These are phyloP conservation scores for Drosophila ezoana DNA, from an alignment of 2,888 invertebrate genomes.

Conservation along the genomic window DNA sequence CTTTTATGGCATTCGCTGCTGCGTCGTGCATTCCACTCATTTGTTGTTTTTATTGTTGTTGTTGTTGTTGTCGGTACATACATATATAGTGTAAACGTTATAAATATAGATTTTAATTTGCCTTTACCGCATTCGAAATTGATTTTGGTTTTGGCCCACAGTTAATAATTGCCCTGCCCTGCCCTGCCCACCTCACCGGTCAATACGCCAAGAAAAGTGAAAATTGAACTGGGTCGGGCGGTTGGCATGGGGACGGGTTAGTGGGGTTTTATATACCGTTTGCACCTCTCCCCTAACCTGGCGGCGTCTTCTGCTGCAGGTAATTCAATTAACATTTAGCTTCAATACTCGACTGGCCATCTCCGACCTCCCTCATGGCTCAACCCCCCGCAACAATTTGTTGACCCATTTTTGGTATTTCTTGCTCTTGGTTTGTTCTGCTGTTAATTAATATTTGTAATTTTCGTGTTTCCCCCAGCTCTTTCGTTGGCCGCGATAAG, in stretches of 20 bases:
- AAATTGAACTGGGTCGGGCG: conserved; percentile 41
- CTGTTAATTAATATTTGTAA: conserved; percentile 68
- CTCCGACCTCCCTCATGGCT: background rate
- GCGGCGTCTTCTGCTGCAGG: conserved; percentile 46
- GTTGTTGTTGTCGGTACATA: conserved; percentile 18
- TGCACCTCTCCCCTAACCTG: conserved; percentile 44
- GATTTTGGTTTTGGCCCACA: conserved; percentile 59
- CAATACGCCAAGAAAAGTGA: conserved; percentile 61
- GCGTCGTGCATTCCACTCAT: conserved; percentile 41
- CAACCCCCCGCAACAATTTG: conserved; percentile 15
- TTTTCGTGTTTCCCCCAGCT: conserved; percentile 35
- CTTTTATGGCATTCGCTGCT: conserved; percentile 63
- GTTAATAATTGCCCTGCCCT: conserved; percentile 52
- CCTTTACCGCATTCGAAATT: conserved; percentile 61
- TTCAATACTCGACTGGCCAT: conserved; percentile 3
- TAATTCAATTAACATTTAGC: conserved; percentile 70
- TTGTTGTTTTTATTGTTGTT: conserved; percentile 31
- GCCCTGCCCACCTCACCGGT: conserved; percentile 9
- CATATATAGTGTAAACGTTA: conserved; percentile 47
- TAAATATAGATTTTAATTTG: conserved; percentile 75
- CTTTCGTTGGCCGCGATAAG: conserved; percentile 43
- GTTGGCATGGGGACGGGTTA: background rate
- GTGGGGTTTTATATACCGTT: conserved; percentile 5
- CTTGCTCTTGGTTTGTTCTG: conserved; percentile 16
- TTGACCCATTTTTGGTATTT: conserved; percentile 57